These are phyloP conservation scores for Caenorhabditis inopinata DNA, from an alignment of 1,140 invertebrate genomes.

Conservation along the genomic window DNA sequence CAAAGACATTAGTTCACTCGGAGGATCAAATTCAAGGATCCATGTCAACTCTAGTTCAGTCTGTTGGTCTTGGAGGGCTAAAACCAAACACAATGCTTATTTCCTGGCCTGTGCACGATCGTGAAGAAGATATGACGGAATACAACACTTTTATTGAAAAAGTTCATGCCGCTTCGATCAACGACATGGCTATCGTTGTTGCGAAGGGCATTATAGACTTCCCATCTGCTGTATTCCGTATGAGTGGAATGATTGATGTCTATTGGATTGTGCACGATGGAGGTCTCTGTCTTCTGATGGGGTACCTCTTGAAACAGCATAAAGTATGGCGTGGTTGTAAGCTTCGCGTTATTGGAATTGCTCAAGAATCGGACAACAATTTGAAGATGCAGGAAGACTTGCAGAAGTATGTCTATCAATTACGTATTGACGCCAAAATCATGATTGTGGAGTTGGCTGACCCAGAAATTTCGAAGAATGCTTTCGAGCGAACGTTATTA, in stretches of 20 bases:
- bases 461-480: constrained; percentile 95
- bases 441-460: constrained; percentile 70
- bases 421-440: constrained; percentile 91
- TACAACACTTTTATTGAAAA: constrained; percentile 64
- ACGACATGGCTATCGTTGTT: constrained; percentile 61
- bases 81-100: constrained; percentile 97
- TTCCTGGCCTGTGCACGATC: constrained; percentile 93
- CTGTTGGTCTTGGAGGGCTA: constrained; percentile 91
- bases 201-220: constrained; percentile 58
- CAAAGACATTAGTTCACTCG: constrained; percentile 60
- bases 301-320: constrained; percentile 92
- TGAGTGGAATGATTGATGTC: constrained; percentile 86
- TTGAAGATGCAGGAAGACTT: constrained; percentile 99
- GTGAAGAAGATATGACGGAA: constrained; percentile 52
- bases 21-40: constrained; percentile 72
- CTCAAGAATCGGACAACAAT: constrained; percentile 96
- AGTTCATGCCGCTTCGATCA: constrained; percentile 53
- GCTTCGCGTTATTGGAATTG: constrained; percentile 96
- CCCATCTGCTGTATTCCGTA: constrained; percentile 64
- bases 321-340: constrained; percentile 91
- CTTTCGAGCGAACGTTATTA: constrained; percentile 93
- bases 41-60: constrained; percentile 74
- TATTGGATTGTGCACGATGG: constrained; percentile 83
- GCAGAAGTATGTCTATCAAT: constrained; percentile 92
- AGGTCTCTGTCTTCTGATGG: constrained; percentile 90